Base-by-base conservation (phyloP, 2,113 vertebrate species). In the Solea solea region DNA sequence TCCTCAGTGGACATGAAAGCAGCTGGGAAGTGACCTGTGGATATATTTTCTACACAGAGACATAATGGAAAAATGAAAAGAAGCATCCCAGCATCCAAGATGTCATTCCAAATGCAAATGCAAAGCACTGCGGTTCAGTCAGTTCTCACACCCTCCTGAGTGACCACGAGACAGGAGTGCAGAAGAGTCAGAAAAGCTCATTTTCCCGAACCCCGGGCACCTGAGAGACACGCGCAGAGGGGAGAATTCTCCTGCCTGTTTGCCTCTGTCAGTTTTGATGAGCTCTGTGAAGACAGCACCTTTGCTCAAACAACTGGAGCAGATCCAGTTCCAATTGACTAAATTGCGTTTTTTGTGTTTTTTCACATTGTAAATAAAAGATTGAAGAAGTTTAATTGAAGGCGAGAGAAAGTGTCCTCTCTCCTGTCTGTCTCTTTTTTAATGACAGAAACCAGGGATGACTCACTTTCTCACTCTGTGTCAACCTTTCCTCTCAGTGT, bases 281-380 rank as follows among this genome's bases (percentile, higher is more conserved):
- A 74, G 45, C 70, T 83, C 72, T 68, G 60, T 42, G 49, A 34
- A 52, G 49, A 49, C 51, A 80, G 28, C 45, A 52, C 52, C 3
- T 3, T 34, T 34, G 3, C 3, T 58, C 69, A 76, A 55, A 76
- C 64, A 80, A 86, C 66, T 58, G 34, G 69, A 80, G 67, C 69
- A 53, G 72, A 83, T 84, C 78, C 75, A 86, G 74, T 73, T 85
- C 72, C 78, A 16, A 73, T 61, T 12, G 77, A 72, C 21, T 74
- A 67, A 78, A 65, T 34, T 34, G 71, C 64, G 54, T 72, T 34
- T 34, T 5, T 34, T 2, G 80, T 69, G 88, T 70, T 83, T 82
- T 79, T 80, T 82, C 83, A 74, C 80, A 1, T 76, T 80, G 84
- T 87, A 84, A 88, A 88, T 84, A 86, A 89, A 84, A 90, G 61